Conservation (phyloP, 2,797 vertebrate genomes). For the Eulemur albifrons region DNA sequence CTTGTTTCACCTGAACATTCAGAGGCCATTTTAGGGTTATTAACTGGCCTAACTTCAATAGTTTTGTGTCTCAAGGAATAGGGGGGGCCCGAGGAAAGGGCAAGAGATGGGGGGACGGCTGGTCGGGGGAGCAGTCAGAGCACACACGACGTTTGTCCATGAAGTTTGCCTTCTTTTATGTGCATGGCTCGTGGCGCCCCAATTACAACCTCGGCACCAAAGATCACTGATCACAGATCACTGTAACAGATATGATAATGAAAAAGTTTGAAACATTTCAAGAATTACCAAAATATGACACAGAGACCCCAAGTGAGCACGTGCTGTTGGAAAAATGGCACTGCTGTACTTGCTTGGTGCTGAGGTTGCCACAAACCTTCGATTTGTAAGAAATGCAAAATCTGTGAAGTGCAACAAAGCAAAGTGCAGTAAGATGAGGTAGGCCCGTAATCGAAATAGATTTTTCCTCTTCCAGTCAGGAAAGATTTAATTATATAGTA, state of each 20-base stretch:
- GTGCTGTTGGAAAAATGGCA: background rate
- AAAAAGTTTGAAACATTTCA: background rate
- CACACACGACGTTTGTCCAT: background rate
- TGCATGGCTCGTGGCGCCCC: background rate
- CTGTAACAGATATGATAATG: background rate
- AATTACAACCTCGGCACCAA: background rate
- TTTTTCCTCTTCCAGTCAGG: background rate
- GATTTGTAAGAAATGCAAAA: background rate
- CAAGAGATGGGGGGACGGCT: background rate
- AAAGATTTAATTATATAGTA: background rate
- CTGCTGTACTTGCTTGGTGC: background rate
- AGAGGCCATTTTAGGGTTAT: background rate
- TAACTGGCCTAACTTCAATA: background rate
- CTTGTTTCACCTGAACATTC: background rate
- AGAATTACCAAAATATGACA: background rate
- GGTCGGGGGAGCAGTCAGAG: background rate
- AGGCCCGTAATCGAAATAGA: background rate
- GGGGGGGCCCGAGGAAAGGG: background rate
- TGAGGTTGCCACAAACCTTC: too few relatives aligned
- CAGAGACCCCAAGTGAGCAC: background rate
- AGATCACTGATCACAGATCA: background rate
- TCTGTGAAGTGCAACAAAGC: too few relatives aligned
- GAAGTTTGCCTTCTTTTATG: background rate
- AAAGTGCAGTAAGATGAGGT: background rate
- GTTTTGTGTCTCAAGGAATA: background rate